phyloP scores from a whole-genome alignment of 2,113 vertebrate genomes.

The Oceanodroma tethys region DNA sequence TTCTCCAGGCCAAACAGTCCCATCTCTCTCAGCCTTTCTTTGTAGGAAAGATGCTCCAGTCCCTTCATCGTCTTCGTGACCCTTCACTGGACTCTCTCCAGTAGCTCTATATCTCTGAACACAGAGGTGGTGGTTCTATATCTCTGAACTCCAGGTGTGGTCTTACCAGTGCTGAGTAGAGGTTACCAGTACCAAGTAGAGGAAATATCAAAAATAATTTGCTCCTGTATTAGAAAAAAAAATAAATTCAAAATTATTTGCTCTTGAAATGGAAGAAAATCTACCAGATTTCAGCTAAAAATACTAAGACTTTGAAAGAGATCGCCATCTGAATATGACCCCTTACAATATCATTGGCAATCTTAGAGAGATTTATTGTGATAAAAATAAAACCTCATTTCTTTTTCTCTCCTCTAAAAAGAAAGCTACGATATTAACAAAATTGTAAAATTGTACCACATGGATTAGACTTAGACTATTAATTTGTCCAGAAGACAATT shows the following conservation, averaged over 20 bases:
- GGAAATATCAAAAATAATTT: neutral
- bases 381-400: neutral
- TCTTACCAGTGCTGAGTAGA: neutral
- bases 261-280: neutral
- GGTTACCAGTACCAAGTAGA: neutral
- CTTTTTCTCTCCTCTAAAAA: neutral
- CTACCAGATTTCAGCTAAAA: neutral
- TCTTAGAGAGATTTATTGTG: neutral
- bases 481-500: neutral
- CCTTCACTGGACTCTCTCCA: neutral
- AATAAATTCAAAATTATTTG: neutral
- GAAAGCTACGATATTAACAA: neutral
- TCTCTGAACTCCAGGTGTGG: neutral
- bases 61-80: neutral
- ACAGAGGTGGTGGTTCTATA: fast-evolving
- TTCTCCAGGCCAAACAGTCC: neutral
- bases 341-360: neutral
- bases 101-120: neutral
- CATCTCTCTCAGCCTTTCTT: neutral
- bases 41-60: neutral
- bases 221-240: neutral
- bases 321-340: neutral
- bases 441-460: neutral
- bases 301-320: neutral
- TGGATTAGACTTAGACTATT: neutral